Percentiles rank a stretch among this genome's conserved stretches.
Conservation (phyloP, 2,888 invertebrate genomes). For the Macrophya annulata region DNA sequence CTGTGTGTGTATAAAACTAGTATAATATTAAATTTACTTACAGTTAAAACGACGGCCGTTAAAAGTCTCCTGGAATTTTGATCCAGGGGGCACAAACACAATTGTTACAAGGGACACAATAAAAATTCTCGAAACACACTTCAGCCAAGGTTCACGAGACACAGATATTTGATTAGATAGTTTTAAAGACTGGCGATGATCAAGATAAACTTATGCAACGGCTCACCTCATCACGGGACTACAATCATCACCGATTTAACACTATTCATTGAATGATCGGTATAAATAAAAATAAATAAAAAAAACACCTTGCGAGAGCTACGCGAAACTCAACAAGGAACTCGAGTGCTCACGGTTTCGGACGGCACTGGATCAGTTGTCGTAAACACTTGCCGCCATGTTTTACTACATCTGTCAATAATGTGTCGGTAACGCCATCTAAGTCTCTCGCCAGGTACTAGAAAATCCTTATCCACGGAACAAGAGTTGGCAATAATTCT, state of each 20-base stretch:
- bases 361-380: constrained; percentile 72
- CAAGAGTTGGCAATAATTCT: background rate
- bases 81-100: constrained; percentile 27
- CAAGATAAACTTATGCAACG: constrained; percentile 26
- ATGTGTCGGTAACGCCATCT: constrained; percentile 65
- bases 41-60: constrained; percentile 44
- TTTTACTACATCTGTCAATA: constrained; percentile 75
- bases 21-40: constrained; percentile 7
- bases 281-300: background rate
- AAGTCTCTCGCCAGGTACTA: constrained; percentile 13
- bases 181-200: background rate
- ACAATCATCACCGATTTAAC: constrained; percentile 8
- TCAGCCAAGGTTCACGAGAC: background rate
- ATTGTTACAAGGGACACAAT: background rate
- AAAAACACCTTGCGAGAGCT: background rate
- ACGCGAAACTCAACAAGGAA: background rate
- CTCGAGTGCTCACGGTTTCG: constrained; percentile 46
- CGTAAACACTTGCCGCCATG: constrained; percentile 78
- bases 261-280: constrained; percentile 17
- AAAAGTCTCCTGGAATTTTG: constrained; percentile 18
- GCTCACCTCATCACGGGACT: background rate
- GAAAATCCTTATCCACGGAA: constrained; percentile 30
- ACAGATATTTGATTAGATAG: constrained; percentile 46
- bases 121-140: background rate
- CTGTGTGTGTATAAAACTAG: background rate